Conservation (phyloP, 2,113 vertebrate genomes). For the Petrocephalus microphthalmus region DNA sequence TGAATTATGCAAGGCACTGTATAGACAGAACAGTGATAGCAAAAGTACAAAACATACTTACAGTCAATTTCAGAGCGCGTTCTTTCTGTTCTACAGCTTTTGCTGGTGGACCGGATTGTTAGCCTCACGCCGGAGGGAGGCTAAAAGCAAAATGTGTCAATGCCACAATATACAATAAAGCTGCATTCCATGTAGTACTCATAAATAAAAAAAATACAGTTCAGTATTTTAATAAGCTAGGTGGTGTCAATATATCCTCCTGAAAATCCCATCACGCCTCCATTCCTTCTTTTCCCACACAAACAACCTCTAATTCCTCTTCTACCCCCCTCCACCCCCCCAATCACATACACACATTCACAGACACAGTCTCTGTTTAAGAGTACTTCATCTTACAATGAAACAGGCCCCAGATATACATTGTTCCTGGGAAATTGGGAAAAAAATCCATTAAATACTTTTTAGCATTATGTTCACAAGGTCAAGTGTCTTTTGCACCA, state of each 20-base stretch:
- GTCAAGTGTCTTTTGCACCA: too few species aligned
- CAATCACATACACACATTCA: too few species aligned
- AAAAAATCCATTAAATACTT: too few species aligned
- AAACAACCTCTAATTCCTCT: not conserved
- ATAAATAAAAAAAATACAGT: too few species aligned
- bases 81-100: slow-evolving; percentile 76
- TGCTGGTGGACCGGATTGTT: slow-evolving; percentile 88
- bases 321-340: not conserved
- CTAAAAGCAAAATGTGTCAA: slow-evolving; percentile 50
- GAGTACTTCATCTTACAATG: too few species aligned
- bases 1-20: too few species aligned
- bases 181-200: not conserved
- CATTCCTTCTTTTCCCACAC: too few species aligned
- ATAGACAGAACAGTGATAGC: not conserved
- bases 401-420: too few species aligned
- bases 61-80: slow-evolving; percentile 91
- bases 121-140: slow-evolving; percentile 77
- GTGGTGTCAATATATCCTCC: not conserved
- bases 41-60: slow-evolving; percentile 57
- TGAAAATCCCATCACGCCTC: too few species aligned
- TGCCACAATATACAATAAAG: not conserved
- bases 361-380: too few species aligned
- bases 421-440: too few species aligned
- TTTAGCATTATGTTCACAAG: too few species aligned
- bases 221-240: not conserved